These are phyloP conservation scores for Scolanthus callimorphus DNA, from an alignment of 92 coral and sea anemone species.

Conservation along the genomic window DNA sequence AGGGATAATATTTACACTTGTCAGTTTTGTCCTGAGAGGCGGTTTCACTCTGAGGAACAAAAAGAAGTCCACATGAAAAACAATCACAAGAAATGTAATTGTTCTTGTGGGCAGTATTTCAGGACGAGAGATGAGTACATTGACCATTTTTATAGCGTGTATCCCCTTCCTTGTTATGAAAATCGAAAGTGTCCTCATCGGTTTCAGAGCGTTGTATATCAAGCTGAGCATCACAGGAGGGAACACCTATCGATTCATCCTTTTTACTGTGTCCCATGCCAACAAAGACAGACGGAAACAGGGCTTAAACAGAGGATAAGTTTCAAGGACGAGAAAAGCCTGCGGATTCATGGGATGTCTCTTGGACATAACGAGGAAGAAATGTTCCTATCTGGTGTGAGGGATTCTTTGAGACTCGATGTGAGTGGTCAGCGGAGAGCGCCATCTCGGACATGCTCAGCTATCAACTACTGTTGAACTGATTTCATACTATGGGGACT, in stretches of 20 bases:
- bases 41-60: constrained; percentile 71
- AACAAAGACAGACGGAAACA: constrained; percentile 44
- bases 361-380: constrained; percentile 74
- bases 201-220: constrained; percentile 72
- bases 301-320: constrained; percentile 36
- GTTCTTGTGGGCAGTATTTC: constrained; percentile 91
- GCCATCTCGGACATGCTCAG: constrained; percentile 67
- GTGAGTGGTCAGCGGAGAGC: constrained; percentile 25
- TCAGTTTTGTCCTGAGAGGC: constrained; percentile 86
- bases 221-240: constrained; percentile 80
- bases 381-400: constrained; percentile 53
- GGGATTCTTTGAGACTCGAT: constrained; percentile 20
- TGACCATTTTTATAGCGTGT: constrained; percentile 82
- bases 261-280: constrained; percentile 88
- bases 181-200: constrained; percentile 97
- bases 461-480: constrained; percentile 65
- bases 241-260: constrained; percentile 74
- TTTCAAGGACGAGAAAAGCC: constrained; percentile 78
- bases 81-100: constrained; percentile 95
- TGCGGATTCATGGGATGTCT: constrained; percentile 65
- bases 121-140: constrained; percentile 75
- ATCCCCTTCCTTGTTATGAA: constrained; percentile 92
- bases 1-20: constrained; percentile 26
- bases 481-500: no score
- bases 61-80: constrained; percentile 90